A percentile compares a stretch with the other conserved stretches of the same genome.
These are phyloP conservation scores for Sarcophaga caerulescens DNA, from an alignment of 2,888 invertebrate species.

Conservation along the genomic window DNA sequence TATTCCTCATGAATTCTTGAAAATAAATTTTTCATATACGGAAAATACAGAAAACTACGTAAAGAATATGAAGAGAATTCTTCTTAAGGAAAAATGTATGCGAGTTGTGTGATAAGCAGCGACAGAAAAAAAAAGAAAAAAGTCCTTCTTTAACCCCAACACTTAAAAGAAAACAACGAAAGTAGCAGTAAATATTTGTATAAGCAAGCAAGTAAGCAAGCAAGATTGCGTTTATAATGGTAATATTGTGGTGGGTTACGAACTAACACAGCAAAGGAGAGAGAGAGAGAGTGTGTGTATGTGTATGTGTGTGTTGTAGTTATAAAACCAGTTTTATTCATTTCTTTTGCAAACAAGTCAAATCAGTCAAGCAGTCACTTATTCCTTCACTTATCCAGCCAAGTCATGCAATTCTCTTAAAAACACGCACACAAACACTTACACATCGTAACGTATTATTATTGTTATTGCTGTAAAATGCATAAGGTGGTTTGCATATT, in stretches of 20 bases:
- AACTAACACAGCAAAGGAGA: too few species aligned
- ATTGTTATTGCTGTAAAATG: constrained; percentile 14
- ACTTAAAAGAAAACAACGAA: neutral
- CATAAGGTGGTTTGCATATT: constrained; percentile 30
- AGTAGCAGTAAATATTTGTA: neutral
- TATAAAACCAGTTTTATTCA: constrained; percentile 47
- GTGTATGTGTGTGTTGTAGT: constrained; percentile 7
- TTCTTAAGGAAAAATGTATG: constrained; percentile 48
- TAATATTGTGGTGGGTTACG: too few species aligned
- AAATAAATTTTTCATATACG: constrained; percentile 45
- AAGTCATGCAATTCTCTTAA: neutral
- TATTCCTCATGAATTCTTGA: constrained; percentile 38
- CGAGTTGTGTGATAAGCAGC: constrained; percentile 59
- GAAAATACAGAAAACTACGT: neutral
- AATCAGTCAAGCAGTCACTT: constrained; percentile 50
- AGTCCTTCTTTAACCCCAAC: neutral
- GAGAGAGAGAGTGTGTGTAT: too few species aligned
- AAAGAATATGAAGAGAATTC: constrained; percentile 8
- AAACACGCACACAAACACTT: neutral
- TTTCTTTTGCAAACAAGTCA: constrained; percentile 34
- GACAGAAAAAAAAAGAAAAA: neutral
- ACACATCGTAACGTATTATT: neutral
- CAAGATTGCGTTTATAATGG: neutral
- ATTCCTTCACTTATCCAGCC: constrained; percentile 19
- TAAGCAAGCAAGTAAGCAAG: neutral